Evolutionary conservation across 2,888 invertebrate genomes (phyloP), one percentile per base, ranked within the genome.

Genomic region (Heterodera filipjevi): DNA sequence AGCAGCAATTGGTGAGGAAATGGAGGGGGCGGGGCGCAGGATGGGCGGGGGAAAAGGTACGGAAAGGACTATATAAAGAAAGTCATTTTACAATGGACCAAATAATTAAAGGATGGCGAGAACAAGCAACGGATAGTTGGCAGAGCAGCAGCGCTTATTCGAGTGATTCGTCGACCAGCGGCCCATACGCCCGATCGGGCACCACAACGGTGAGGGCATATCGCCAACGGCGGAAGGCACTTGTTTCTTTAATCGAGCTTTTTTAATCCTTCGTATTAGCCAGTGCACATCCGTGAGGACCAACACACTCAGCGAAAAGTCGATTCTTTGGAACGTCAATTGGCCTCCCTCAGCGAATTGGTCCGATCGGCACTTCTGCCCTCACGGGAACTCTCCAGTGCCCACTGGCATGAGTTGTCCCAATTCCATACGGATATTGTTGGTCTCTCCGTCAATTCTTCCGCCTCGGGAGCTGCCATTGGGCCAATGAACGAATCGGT

Each of bases 281-380:
- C 35, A n/a, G 66, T 35, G 46, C n/a, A 27, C 53, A 8, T 49
- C 33, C 59, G 35, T 22, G 59, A 35, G 59, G 35, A 44, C 22
- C 44, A 39, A 6, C 59, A 53, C 39, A 64, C 66, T 8, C 64
- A 75, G 66, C 39, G 66, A 3, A 64, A 75, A 30, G 77, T 79
- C 32, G 76, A 79, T 49, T 70, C 66, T 32, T 86, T 89, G 87
- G 89, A 89, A 76, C 80, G 86, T 12, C 88, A 89, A 76, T 80
- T 89, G 71, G 85, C 70, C 64, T 44, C 75, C 30, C 79, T 88
- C 22, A 85, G 85, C 8, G 81, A 78, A 6, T 78, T 87, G 39
- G 87, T 87, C 68, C 87, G 86, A 71, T 84, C 81, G 16, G 87
- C 87, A 8, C 80, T 87, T 14, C 83, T 85, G 30, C 68, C 77